These are phyloP conservation scores for Dendropsophus ebraccatus DNA, from an alignment of 2,113 vertebrate species.

Conservation along the genomic window DNA sequence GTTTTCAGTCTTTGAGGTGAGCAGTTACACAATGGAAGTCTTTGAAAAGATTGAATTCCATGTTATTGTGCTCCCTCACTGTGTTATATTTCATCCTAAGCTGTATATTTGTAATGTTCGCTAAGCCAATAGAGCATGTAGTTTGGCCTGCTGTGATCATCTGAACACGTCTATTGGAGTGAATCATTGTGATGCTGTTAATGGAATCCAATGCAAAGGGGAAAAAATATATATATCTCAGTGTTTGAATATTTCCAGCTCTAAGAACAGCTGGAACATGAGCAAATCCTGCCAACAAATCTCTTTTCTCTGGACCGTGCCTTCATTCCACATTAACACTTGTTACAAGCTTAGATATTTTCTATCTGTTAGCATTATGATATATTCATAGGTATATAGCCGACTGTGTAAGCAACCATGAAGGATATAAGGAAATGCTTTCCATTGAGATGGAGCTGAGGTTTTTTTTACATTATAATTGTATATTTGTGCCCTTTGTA, in stretches of 20 bases:
- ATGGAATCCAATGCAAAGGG: slow-evolving; percentile 63
- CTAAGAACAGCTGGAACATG: slow-evolving; percentile 61
- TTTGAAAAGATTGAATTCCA: slow-evolving; percentile 56
- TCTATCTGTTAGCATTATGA: slow-evolving; percentile 43
- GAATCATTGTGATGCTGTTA: slow-evolving; percentile 59
- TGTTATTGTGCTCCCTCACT: slow-evolving; percentile 46
- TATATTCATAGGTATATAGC: slow-evolving; percentile 48
- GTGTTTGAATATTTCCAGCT: slow-evolving; percentile 66
- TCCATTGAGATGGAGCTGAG: not conserved
- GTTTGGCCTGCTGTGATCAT: slow-evolving; percentile 66
- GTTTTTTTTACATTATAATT: slow-evolving; percentile 26
- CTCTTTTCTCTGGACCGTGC: slow-evolving; percentile 51
- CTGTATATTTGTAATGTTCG: slow-evolving; percentile 66
- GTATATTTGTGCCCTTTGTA: slow-evolving; percentile 11
- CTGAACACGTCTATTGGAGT: slow-evolving; percentile 64
- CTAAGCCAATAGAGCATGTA: slow-evolving; percentile 67
- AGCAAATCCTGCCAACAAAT: slow-evolving; percentile 47
- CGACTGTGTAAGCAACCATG: slow-evolving; percentile 43
- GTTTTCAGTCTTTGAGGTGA: slow-evolving; percentile 53
- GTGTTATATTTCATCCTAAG: slow-evolving; percentile 66
- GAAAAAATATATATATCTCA: slow-evolving; percentile 62
- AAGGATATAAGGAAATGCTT: slow-evolving; percentile 41
- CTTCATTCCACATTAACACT: slow-evolving; percentile 61
- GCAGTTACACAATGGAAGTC: slow-evolving; percentile 50
- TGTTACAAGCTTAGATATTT: slow-evolving; percentile 56